phyloP scores from a whole-genome alignment of 2,888 invertebrate genomes.

The Limnephilus lunatus region DNA sequence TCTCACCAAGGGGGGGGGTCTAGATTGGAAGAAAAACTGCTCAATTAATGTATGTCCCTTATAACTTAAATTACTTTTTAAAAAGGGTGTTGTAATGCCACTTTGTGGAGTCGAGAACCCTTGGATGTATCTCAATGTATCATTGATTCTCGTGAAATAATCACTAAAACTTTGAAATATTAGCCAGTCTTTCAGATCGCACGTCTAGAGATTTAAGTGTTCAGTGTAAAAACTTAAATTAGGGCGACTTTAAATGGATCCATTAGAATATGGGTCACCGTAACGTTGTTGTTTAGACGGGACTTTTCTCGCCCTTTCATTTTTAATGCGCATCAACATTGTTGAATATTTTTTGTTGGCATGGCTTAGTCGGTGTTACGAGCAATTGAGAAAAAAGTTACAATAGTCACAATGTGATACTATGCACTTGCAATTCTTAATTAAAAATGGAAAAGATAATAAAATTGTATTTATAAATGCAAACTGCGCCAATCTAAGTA shows the following conservation, averaged over 20 bases:
- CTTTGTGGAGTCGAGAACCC: no score
- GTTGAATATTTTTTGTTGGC: not conserved
- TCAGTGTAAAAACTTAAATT: conserved; percentile 2
- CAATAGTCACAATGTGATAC: not conserved
- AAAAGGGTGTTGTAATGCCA: no score
- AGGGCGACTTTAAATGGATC: conserved; percentile 10
- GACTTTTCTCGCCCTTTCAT: not conserved
- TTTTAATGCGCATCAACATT: not conserved
- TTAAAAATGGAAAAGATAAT: not conserved
- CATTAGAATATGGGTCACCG: conserved; percentile 31
- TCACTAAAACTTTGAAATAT: not conserved
- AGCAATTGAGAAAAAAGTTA: not conserved
- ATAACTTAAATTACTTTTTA: no score
- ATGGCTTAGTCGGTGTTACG: not conserved
- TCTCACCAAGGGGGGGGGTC: no score
- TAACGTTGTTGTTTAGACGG: not conserved
- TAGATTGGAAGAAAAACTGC: no score
- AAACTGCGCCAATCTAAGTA: not conserved
- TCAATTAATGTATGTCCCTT: no score
- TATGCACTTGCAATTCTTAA: not conserved
- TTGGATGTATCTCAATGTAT: not conserved
- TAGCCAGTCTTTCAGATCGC: not conserved
- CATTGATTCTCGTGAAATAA: not conserved
- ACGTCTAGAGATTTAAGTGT: not conserved
- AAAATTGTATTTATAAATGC: not conserved